phyloP scores from a whole-genome alignment of 2,113 vertebrate genomes.

The Oncorhynchus nerka region DNA sequence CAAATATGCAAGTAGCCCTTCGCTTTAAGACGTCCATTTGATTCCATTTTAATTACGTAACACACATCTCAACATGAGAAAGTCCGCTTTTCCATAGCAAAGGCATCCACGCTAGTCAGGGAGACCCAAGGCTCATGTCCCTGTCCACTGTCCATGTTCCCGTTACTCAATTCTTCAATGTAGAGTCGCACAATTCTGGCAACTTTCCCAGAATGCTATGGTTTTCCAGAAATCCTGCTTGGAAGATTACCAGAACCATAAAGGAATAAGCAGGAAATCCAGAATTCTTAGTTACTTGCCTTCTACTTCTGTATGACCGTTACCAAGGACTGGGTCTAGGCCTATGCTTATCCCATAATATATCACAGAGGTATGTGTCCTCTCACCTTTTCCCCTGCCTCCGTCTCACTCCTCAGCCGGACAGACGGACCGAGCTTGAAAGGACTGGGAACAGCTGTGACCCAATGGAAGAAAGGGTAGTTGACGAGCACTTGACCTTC shows the following conservation, averaged over 20 bases:
- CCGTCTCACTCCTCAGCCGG: slow-evolving; percentile 33
- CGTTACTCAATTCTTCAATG: no score
- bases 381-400: slow-evolving; percentile 36
- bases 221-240: no score
- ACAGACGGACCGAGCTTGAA: slow-evolving; percentile 32
- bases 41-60: slow-evolving; percentile 50
- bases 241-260: no score
- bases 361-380: neutral
- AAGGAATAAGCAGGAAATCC: no score
- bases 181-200: no score
- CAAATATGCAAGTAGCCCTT: neutral
- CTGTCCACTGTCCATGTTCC: neutral
- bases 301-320: no score
- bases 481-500: slow-evolving; percentile 67
- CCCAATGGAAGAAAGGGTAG: slow-evolving; percentile 59
- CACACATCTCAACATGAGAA: slow-evolving; percentile 35
- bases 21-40: slow-evolving; percentile 34
- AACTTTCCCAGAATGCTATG: no score
- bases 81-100: slow-evolving; percentile 21
- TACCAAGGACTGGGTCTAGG: no score
- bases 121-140: slow-evolving; percentile 4
- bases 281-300: no score
- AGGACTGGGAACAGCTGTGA: slow-evolving; percentile 31
- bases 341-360: neutral
- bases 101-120: slow-evolving; percentile 34